Base-by-base conservation (phyloP, 2,797 vertebrate genomes). In the Alcedo atthis region DNA sequence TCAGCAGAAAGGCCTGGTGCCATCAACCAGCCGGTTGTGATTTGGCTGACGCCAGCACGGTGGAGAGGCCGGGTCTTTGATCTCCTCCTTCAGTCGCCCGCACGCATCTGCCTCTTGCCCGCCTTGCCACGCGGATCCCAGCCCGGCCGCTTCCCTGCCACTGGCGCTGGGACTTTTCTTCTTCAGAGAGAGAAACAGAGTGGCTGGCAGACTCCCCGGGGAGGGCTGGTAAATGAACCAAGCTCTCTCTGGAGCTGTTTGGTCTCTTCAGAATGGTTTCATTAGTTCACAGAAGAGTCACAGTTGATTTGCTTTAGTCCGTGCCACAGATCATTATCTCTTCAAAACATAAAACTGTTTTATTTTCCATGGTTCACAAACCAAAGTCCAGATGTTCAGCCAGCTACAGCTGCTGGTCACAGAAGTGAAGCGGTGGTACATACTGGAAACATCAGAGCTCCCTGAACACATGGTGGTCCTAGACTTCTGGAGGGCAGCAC, bases 291-390 rank as follows among this genome's bases (percentile, higher is more conserved):
- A 89, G 76, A 51, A 85, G 87, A 94, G 92, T 93, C 90, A 85
- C 0, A 1, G 92, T 18, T 81, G 79, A 90, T 92, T 89, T 75
- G 92, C 62, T 80, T 74, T 61, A 74, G 84, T 62, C 84, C 69
- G 14, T 89, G 82, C 92, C 78, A 74, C 78, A 89, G 93, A 95
- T 94, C n/a, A 22, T 90, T 92, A 92, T 95, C 89, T 95, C 90
- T 80, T 77, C 75, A 55, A 90, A 95, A 92, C 68, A 92, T 58
- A 62, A 85, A 87, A 71, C 62, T 43, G 32, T 37, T 81, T 95
- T 93, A 59, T 93, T 85, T 90, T 92, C 58, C 0, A 0, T n/a
- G 54, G 82, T 88, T 90, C 89, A 42, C 30, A 90, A 92, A 80
- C 33, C 6, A 3, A 81, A 67, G 66, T 68, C 54, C 94, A 93